Evolutionary conservation across 2,888 invertebrate species (phyloP), one percentile per base, ranked within the genome.

Genomic region (Netelia virgata): DNA sequence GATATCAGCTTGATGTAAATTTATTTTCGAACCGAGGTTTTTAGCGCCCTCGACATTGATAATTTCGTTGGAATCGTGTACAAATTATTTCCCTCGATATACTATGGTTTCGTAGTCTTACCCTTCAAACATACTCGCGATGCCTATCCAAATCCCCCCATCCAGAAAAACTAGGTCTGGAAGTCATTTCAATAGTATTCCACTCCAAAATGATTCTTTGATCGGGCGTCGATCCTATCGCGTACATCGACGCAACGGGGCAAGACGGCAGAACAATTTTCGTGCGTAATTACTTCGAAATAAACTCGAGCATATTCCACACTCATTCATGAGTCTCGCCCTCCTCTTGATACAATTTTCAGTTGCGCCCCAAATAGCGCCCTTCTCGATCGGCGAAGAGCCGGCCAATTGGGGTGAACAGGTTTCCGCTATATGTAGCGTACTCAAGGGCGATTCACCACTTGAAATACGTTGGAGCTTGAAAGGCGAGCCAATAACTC

Each of bases 381-480:
- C 96, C 66, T 95, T 96, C 92, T 95, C 95, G 88, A 96, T 96
- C 91, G 96, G 95, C 84, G 96, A 96, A 73, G 96, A 96, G 88
- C 95, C 96, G 75, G 96, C 96, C n/a, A 97, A 97, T 91, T 96
- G 96, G 91, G 96, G 97, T 77, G 97, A 97, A 89, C 96, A 96
- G 94, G 96, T 96, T 23, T 96, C 96, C 14, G 95, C 96, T 78
- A 95, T 96, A 82, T 97, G 97, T 94, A 96, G 96, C 77, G 95
- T 97, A 72, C 95, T 95, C 90, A 97, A 97, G 92, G 97, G 98
- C 76, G 98, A 98, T 93, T 95, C 96, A 87, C 98, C 97, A 1
- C 94, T 98, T 74, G 95, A 96, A 88, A 95, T 97, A 83, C 95
- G 95, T 81, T 97, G 97, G 97, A 95, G 94, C 68, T 94, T 95